Percentiles rank a stretch among this genome's conserved stretches.
Conservation (phyloP, 2,888 invertebrate genomes). For the Pandemis corylana region DNA sequence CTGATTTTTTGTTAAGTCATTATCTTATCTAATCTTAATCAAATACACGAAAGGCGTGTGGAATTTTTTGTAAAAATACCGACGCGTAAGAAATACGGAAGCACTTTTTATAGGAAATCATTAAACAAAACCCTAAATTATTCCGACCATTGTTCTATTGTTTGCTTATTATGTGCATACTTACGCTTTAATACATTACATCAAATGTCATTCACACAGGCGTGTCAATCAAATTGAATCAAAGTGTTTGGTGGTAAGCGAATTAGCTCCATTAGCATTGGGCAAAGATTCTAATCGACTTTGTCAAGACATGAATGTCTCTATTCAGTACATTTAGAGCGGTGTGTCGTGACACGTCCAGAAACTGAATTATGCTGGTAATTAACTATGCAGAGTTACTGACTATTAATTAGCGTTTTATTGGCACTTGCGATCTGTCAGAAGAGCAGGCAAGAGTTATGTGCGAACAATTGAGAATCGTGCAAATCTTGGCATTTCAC, state of each 20-base stretch:
- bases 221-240: slow-evolving; percentile 58
- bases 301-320: slow-evolving; percentile 50
- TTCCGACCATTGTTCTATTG: slow-evolving; percentile 61
- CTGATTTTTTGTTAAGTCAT: not conserved
- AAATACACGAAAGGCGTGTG: slow-evolving; percentile 5
- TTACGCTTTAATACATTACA: slow-evolving; percentile 42
- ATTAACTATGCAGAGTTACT: slow-evolving; percentile 27
- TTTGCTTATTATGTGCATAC: slow-evolving; percentile 49
- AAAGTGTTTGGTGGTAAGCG: slow-evolving; percentile 26
- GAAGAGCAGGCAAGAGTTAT: slow-evolving; percentile 32
- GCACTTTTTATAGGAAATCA: slow-evolving; percentile 56
- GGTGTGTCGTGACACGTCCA: slow-evolving; percentile 41
- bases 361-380: slow-evolving; percentile 43
- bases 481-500: slow-evolving; percentile 48
- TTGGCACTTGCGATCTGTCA: slow-evolving; percentile 12
- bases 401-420: slow-evolving; percentile 42
- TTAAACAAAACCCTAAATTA: slow-evolving; percentile 47
- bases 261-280: slow-evolving; percentile 35
- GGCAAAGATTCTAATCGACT: slow-evolving; percentile 48
- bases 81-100: slow-evolving; percentile 49
- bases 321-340: slow-evolving; percentile 44
- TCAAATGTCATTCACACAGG: slow-evolving; percentile 48
- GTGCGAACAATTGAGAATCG: slow-evolving; percentile 33
- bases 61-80: slow-evolving; percentile 14
- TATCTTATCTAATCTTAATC: slow-evolving; percentile 2